Base-by-base conservation (phyloP, 2,888 invertebrate genomes). In the Apantesis nais region DNA sequence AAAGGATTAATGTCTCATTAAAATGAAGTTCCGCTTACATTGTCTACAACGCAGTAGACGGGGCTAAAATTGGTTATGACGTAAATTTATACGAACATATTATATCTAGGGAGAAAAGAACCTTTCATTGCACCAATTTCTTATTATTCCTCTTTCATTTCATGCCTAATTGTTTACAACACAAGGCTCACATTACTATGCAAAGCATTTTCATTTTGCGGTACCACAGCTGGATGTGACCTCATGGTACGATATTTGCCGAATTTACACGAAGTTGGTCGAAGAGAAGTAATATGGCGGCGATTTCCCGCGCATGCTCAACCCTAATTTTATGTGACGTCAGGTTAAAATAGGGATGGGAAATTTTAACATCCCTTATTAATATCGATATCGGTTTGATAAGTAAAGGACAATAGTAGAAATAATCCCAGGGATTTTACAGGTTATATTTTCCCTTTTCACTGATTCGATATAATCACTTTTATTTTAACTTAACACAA, bases 261-360 rank as follows among this genome's bases (percentile, higher is more conserved):
- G 88, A 87, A 66, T 62, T 66, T 68, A 60, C 69, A 72, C 89
- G 90, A 84, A 77, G 73, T 76, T 68, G 11, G 34, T 80, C 89
- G 89, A 90, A 76, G 48, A 78, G 76, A 83, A 81, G 82, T 83
- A 90, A 90, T 85, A 91, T 90, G 91, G 92, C 85, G 84, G 83
- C 75, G 64, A 39, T 85, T 90, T 89, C 81, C 85, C 89, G 92
- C 93, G 93, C 93, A 93, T 92, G 93, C 88, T 81, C 84, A 83
- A 84, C 86, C 87, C 84, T 83, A 78, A 78, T 79, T 77, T 83
- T 74, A 68, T 73, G 81, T 92, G 92, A 92, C 92, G 90, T 92
- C 90, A 91, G 73, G 66, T 68, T 39, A 44, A 39, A 70, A 70
- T 88, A 92, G 89, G 86, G 89, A 81, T 88, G 89, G 71, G 71